phyloP scores from a whole-genome alignment of 2,113 vertebrate species.

The Tauraco erythrolophus region DNA sequence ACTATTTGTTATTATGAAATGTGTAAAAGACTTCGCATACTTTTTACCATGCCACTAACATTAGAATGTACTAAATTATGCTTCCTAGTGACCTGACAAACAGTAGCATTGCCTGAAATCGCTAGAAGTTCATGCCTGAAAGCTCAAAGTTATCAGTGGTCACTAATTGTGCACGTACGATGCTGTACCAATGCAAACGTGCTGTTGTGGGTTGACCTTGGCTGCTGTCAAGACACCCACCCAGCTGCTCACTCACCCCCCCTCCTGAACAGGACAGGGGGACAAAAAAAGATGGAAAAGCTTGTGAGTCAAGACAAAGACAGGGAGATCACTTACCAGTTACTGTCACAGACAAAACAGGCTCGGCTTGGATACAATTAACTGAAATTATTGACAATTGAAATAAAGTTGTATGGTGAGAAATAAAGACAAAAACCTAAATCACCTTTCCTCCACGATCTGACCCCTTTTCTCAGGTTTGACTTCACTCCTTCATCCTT shows the following conservation, averaged over 20 bases:
- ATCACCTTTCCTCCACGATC: neutral
- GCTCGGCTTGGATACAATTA: fast-evolving
- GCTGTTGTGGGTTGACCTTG: neutral
- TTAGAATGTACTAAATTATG: neutral
- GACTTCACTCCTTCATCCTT: fast-evolving
- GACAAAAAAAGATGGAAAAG: neutral
- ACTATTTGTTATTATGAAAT: neutral
- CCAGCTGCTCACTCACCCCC: neutral
- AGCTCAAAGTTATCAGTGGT: neutral
- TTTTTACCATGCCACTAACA: neutral
- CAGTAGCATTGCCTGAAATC: neutral
- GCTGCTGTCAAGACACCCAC: fast-evolving
- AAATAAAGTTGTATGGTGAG: neutral
- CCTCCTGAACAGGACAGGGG: neutral
- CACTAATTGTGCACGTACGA: neutral
- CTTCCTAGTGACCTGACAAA: neutral
- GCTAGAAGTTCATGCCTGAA: neutral
- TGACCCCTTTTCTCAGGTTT: neutral
- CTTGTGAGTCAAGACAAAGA: neutral
- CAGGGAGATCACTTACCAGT: neutral
- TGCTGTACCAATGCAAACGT: neutral
- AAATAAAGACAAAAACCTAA: neutral
- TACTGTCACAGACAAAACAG: neutral
- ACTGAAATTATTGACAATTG: neutral
- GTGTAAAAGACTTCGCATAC: neutral